phyloP scores from a whole-genome alignment of 2,888 invertebrate genomes.

The Hydroisotoma schaefferi region DNA sequence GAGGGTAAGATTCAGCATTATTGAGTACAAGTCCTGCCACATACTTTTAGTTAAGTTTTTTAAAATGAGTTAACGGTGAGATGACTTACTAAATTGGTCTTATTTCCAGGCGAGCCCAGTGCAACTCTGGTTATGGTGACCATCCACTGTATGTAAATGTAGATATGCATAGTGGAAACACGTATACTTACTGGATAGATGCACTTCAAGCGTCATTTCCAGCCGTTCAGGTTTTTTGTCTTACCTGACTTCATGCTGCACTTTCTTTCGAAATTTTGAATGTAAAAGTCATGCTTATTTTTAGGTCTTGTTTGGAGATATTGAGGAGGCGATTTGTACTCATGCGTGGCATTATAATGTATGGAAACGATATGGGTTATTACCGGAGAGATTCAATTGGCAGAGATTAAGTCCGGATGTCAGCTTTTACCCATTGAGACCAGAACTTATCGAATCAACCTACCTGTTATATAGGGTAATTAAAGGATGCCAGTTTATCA shows the following conservation, averaged over 20 bases:
- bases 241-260: background rate
- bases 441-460: slow-evolving; percentile 63
- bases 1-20: slow-evolving; percentile 54
- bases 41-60: background rate
- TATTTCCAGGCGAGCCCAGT: slow-evolving; percentile 53
- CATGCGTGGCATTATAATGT: slow-evolving; percentile 62
- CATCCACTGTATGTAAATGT: slow-evolving; percentile 63
- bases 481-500: background rate
- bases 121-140: slow-evolving; percentile 59
- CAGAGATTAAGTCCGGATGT: slow-evolving; percentile 57
- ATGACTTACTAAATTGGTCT: background rate
- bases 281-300: background rate
- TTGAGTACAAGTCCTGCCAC: background rate
- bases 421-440: slow-evolving; percentile 62
- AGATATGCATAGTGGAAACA: slow-evolving; percentile 61
- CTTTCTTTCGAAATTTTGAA: no score
- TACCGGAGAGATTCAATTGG: slow-evolving; percentile 58
- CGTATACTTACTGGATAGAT: slow-evolving; percentile 63
- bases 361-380: slow-evolving; percentile 60
- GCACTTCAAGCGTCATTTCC: slow-evolving; percentile 58
- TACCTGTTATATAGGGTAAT: slow-evolving; percentile 56
- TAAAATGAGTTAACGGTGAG: no score
- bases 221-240: slow-evolving; percentile 52
- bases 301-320: slow-evolving; percentile 59
- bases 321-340: slow-evolving; percentile 64